These are phyloP conservation scores for Centrocercus urophasianus DNA, from an alignment of 2,113 vertebrate genomes.

Conservation along the genomic window DNA sequence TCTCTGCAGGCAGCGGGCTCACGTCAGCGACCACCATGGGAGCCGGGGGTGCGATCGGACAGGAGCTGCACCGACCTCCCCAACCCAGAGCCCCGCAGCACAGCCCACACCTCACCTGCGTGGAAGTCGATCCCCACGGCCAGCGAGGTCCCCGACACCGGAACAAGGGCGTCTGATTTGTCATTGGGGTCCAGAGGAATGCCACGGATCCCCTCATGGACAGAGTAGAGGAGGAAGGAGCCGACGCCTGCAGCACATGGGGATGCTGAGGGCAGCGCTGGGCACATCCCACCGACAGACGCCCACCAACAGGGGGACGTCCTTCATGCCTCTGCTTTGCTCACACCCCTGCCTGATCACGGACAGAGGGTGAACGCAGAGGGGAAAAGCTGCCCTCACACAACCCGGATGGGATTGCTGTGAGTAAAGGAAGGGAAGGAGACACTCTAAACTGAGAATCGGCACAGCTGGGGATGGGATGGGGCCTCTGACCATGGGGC, in stretches of 20 bases:
- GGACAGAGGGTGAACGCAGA: neutral
- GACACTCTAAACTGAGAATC: rapidly evolving
- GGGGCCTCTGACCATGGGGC: neutral
- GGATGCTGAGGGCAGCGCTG: neutral
- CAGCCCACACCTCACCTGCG: slow-evolving; percentile 80
- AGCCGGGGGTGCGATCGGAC: too few species aligned
- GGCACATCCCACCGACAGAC: neutral
- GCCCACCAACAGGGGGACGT: neutral
- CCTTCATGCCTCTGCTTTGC: neutral
- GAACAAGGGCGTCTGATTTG: slow-evolving; percentile 95
- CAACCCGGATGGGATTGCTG: neutral
- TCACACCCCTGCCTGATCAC: rapidly evolving
- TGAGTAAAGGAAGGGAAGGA: neutral
- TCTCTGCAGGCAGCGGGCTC: slow-evolving; percentile 76
- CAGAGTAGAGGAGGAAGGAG: slow-evolving; percentile 95
- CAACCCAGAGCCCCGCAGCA: too few species aligned
- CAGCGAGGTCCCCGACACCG: slow-evolving; percentile 93
- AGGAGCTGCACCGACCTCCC: rapidly evolving
- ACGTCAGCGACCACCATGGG: neutral
- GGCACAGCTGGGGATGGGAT: neutral
- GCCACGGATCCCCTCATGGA: slow-evolving; percentile 95
- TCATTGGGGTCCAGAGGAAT: slow-evolving; percentile 93
- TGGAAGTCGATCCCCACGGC: slow-evolving; percentile 98
- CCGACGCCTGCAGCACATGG: slow-evolving; percentile 84
- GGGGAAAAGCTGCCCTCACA: neutral